A percentile compares a stretch with the other conserved stretches of the same genome.
These are phyloP conservation scores for Taeniopygia guttata DNA, from an alignment of 2,797 vertebrate species.

Conservation along the genomic window DNA sequence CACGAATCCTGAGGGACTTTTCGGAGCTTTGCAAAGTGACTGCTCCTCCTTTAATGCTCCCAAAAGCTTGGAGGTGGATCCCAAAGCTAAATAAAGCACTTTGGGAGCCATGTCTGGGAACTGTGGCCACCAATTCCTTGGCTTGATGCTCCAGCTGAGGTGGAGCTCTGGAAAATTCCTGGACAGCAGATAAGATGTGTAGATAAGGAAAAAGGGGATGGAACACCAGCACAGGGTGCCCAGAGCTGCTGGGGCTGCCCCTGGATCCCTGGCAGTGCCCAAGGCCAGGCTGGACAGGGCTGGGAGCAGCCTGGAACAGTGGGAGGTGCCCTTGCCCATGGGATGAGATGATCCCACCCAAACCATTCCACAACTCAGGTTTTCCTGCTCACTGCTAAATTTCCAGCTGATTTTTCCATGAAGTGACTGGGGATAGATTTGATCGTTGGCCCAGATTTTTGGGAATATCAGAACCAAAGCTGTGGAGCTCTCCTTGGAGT, in stretches of 20 bases:
- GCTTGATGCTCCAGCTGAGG: neutral
- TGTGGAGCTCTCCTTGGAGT: neutral
- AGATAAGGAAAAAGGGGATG: neutral
- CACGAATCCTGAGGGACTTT: rapidly evolving
- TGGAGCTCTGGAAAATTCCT: neutral
- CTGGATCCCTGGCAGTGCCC: neutral
- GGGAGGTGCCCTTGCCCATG: neutral
- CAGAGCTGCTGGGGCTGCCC: neutral
- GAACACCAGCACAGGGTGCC: neutral
- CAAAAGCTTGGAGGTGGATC: neutral
- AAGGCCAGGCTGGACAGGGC: rapidly evolving
- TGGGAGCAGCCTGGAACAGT: neutral
- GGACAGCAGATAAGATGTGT: rapidly evolving
- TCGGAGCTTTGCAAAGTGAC: rapidly evolving
- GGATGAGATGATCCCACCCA: neutral
- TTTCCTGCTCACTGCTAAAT: neutral
- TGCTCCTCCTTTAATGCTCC: rapidly evolving
- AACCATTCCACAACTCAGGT: neutral
- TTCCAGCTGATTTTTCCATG: neutral
- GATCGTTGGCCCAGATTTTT: neutral
- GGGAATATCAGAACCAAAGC: neutral
- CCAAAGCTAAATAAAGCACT: neutral
- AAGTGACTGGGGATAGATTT: neutral
- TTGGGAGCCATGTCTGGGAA: rapidly evolving
- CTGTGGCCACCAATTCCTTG: neutral